phyloP scores from a whole-genome alignment of 2,888 invertebrate species.

The Troides oblongomaculatus region DNA sequence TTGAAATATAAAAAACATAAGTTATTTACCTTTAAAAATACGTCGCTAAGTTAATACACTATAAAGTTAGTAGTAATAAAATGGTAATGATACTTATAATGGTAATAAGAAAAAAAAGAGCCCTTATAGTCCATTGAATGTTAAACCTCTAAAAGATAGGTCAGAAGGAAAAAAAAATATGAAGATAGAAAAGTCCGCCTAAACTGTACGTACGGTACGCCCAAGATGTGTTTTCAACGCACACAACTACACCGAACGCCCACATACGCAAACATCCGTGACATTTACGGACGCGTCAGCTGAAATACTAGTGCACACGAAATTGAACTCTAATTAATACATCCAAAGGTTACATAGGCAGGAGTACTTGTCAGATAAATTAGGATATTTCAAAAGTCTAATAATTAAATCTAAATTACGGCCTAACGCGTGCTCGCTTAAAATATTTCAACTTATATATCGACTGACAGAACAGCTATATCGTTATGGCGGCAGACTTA shows the following conservation, averaged over 20 bases:
- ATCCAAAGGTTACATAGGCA: conserved; percentile 43
- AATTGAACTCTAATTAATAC: conserved; percentile 40
- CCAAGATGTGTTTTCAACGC: conserved; percentile 70
- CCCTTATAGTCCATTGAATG: neutral
- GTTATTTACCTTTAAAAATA: too few relatives aligned
- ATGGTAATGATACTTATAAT: too few relatives aligned
- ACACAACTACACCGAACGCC: conserved; percentile 44
- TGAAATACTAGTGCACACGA: conserved; percentile 54
- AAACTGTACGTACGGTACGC: conserved; percentile 52
- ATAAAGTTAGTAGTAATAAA: too few relatives aligned
- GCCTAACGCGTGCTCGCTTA: too few relatives aligned
- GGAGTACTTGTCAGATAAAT: conserved; percentile 53
- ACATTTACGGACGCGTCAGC: conserved; percentile 75
- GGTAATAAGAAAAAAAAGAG: too few relatives aligned
- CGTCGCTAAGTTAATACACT: too few relatives aligned
- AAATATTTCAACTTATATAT: too few relatives aligned
- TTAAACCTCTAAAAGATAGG: conserved; percentile 18
- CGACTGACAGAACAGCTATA: too few relatives aligned
- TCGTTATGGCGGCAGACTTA: too few relatives aligned
- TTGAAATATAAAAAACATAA: too few relatives aligned
- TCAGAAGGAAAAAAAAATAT: conserved; percentile 20
- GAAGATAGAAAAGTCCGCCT: conserved; percentile 49
- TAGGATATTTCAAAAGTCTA: conserved; percentile 75
- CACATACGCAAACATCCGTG: conserved; percentile 49
- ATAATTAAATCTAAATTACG: conserved; percentile 40